phyloP scores from a whole-genome alignment of 2,113 vertebrate species.

The Ursus arctos region DNA sequence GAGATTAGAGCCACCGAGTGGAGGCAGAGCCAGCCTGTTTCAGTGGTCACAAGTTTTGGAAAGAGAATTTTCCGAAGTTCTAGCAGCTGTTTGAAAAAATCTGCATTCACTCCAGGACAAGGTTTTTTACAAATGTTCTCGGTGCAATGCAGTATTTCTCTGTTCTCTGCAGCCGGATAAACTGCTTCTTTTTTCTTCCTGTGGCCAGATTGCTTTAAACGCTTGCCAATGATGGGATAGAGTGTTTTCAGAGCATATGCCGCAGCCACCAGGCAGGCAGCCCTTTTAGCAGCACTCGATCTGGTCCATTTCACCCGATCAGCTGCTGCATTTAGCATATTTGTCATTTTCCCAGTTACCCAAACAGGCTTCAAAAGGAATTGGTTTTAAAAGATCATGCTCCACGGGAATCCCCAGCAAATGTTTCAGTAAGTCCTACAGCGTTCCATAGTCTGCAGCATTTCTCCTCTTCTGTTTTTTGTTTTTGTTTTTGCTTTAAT shows the following conservation, averaged over 20 bases:
- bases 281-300: slow-evolving; percentile 90
- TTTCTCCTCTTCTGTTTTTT: slow-evolving; percentile 63
- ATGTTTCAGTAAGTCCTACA: slow-evolving; percentile 67
- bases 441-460: slow-evolving; percentile 39
- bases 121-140: slow-evolving; percentile 63
- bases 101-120: slow-evolving; percentile 92
- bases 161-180: slow-evolving; percentile 45
- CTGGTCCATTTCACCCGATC: slow-evolving; percentile 91
- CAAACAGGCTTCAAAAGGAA: slow-evolving; percentile 52
- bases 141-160: slow-evolving; percentile 58
- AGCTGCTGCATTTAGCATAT: slow-evolving; percentile 91
- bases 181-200: slow-evolving; percentile 51
- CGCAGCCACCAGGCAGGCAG: slow-evolving; percentile 92
- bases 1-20: slow-evolving; percentile 97
- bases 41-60: slow-evolving; percentile 92
- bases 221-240: slow-evolving; percentile 91
- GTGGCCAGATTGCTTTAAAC: slow-evolving; percentile 81
- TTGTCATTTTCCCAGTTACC: slow-evolving; percentile 90
- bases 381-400: slow-evolving; percentile 34
- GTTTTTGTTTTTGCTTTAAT: slow-evolving; percentile 27
- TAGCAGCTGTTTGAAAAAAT: slow-evolving; percentile 94
- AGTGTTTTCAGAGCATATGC: slow-evolving; percentile 92
- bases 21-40: slow-evolving; percentile 94
- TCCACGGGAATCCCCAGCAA: slow-evolving; percentile 45
- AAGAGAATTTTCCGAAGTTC: slow-evolving; percentile 95